Base-by-base conservation (phyloP, 2,797 vertebrate genomes). In the Momotus momota region DNA sequence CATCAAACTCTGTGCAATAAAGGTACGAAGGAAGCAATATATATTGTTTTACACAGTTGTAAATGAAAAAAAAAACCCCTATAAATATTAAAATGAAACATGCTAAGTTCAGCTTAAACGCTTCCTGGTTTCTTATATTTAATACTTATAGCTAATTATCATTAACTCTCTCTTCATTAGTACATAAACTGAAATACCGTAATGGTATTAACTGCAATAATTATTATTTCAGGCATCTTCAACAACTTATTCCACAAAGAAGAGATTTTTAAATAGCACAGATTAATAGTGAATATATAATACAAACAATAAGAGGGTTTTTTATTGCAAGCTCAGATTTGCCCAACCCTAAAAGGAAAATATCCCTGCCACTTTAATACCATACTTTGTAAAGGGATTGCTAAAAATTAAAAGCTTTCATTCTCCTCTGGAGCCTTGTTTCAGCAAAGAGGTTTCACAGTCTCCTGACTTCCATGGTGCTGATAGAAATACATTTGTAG, bases 331-430 rank as follows among this genome's bases (percentile, higher is more conserved):
- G 14, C 46, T 83, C 96, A 38, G 18, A 88, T 96, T 90, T 96
- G 7, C 19, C 17, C 94, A 88, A 21, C 70, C 66, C 73, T 94
- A 85, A 95, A 94, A 86, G 55, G 25, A 88, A 79, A 86, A 58
- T 49, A 66, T 84, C 11, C 23, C 58, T 95, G 41, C 26, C 71
- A 66, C 64, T 72, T 23, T 90, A 96, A 88, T 89, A 92, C n/a
- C 66, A 46, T 54, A 62, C 15, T 69, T 25, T 27, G 2, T 93
- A 95, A 96, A 96, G 41, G 31, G 51, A 81, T 52, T 70, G 65
- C n/a, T 90, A 94, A 94, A 94, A 96, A 95, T 78, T 83, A 95
- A 95, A 92, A 73, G 5, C 77, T 81, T 96, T 83, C 26, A 74
- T 79, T 96, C 61, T 94, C 45, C 52, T 94, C 57, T 73, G n/a